phyloP scores from a whole-genome alignment of 2,888 invertebrate species.

The Tortricodes alternella region DNA sequence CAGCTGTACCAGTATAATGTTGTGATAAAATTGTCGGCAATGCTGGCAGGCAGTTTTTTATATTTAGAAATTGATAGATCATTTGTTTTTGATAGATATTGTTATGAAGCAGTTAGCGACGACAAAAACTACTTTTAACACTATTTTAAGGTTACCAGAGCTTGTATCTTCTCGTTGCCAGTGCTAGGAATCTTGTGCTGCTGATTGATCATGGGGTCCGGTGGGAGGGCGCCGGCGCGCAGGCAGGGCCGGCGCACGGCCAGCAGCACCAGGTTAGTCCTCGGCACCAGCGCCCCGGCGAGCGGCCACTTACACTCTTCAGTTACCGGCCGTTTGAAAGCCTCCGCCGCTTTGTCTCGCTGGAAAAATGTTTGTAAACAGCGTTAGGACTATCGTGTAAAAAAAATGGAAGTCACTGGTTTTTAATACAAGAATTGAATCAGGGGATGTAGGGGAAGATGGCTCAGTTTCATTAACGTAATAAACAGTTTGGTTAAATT shows the following conservation, averaged over 20 bases:
- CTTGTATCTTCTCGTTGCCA: background rate
- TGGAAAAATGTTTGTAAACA: constrained; percentile 35
- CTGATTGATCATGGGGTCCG: constrained; percentile 53
- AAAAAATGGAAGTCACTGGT: background rate
- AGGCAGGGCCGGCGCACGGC: constrained; percentile 62
- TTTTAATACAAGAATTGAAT: too few species aligned
- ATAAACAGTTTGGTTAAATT: too few species aligned
- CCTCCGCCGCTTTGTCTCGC: constrained; percentile 55
- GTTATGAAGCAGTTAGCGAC: too few species aligned
- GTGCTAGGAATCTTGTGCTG: constrained; percentile 35
- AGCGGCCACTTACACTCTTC: constrained; percentile 65
- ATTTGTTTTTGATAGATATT: too few species aligned
- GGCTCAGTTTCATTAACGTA: too few species aligned
- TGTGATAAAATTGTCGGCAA: too few species aligned
- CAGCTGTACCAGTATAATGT: too few species aligned
- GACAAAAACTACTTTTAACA: too few species aligned
- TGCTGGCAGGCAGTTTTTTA: too few species aligned
- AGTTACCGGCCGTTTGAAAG: constrained; percentile 48
- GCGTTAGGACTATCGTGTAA: too few species aligned
- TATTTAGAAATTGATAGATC: too few species aligned
- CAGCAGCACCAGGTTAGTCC: constrained; percentile 66
- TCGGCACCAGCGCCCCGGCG: constrained; percentile 59
- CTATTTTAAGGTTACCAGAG: background rate
- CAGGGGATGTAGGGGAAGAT: too few species aligned
- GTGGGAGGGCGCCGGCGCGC: constrained; percentile 40